These are phyloP conservation scores for Poecilus cupreus DNA, from an alignment of 2,888 invertebrate genomes.

Conservation along the genomic window DNA sequence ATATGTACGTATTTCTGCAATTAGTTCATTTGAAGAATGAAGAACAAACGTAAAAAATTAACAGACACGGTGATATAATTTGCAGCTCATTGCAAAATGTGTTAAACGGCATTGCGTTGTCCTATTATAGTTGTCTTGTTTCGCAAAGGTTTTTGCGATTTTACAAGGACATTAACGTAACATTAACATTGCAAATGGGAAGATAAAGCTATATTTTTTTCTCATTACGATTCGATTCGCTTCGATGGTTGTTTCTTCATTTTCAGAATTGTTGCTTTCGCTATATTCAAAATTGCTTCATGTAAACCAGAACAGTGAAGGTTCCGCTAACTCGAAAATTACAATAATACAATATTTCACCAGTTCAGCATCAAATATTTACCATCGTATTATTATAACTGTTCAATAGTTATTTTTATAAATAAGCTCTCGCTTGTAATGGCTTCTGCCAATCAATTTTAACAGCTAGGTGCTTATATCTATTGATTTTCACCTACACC, in stretches of 20 bases:
- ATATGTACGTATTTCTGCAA: too few species aligned
- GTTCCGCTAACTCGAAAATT: not conserved
- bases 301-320: not conserved
- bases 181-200: slow-evolving; percentile 25
- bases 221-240: slow-evolving; percentile 23
- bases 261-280: slow-evolving; percentile 15
- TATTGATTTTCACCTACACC: too few species aligned
- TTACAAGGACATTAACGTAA: slow-evolving; percentile 13
- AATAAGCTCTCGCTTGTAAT: too few species aligned
- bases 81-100: not conserved
- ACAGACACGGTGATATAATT: not conserved
- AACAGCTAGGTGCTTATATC: too few species aligned
- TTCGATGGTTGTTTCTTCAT: slow-evolving; percentile 21
- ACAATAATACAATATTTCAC: not conserved
- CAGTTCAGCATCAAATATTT: not conserved
- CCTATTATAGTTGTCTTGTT: not conserved
- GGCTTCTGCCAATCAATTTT: too few species aligned
- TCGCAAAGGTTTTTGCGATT: not conserved
- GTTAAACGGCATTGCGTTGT: not conserved
- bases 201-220: slow-evolving; percentile 13
- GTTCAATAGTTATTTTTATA: too few species aligned
- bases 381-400: too few species aligned
- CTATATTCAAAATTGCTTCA: slow-evolving; percentile 4
- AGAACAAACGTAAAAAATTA: not conserved
- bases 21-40: not conserved